Evolutionary conservation across 2,113 vertebrate genomes (phyloP).

Genomic region (Archilochus colubris): DNA sequence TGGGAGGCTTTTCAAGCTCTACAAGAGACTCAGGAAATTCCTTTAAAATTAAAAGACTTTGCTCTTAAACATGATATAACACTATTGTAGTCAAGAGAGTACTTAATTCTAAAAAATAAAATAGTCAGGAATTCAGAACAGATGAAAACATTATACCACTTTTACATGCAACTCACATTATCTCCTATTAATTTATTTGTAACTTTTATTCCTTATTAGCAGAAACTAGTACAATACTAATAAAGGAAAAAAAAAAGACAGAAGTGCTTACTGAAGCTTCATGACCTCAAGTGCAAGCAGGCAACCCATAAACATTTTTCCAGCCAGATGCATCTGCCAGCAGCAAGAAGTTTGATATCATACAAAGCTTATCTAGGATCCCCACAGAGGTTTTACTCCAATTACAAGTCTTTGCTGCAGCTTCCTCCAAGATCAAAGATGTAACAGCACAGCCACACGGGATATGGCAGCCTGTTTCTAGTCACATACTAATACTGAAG

Average conservation of each 20-base stretch:
- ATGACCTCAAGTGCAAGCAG: neutral
- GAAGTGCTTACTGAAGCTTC: neutral
- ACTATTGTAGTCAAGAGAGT: neutral
- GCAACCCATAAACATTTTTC: neutral
- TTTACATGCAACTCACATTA: neutral
- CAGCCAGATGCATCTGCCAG: neutral
- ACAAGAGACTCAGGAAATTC: neutral
- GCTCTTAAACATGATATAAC: fast-evolving
- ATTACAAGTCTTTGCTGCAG: neutral
- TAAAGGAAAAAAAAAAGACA: neutral
- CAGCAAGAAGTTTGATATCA: neutral
- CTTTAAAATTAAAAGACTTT: neutral
- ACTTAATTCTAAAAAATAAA: neutral
- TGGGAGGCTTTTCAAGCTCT: neutral
- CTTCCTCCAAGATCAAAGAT: neutral
- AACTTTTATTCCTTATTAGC: neutral
- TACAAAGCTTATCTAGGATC: neutral
- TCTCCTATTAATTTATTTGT: neutral
- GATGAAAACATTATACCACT: neutral
- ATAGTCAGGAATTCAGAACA: neutral
- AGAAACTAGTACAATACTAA: neutral
- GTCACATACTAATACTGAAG: neutral
- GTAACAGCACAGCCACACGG: fast-evolving
- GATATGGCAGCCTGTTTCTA: neutral
- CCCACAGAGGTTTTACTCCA: neutral